Evolutionary conservation across 2,888 invertebrate genomes (phyloP).

Genomic region (Lochmaea crataegi): DNA sequence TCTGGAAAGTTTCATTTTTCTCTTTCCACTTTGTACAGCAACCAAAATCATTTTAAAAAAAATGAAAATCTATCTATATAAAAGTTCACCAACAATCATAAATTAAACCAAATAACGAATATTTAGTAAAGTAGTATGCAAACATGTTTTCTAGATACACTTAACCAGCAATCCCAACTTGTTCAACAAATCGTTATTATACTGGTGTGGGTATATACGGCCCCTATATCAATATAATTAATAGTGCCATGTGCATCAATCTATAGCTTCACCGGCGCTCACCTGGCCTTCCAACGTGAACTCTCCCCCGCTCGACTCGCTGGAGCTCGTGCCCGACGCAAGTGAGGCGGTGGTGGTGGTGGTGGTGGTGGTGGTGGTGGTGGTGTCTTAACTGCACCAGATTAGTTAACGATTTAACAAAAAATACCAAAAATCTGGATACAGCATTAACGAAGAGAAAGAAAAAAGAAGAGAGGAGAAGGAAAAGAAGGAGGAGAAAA

Average conservation of each 20-base stretch:
- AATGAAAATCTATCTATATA: too few species aligned
- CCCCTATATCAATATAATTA: slow-evolving; percentile 55
- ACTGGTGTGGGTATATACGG: slow-evolving; percentile 43
- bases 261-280: slow-evolving; percentile 57
- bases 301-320: slow-evolving; percentile 42
- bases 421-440: too few species aligned
- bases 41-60: too few species aligned
- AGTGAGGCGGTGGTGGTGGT: background rate
- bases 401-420: background rate
- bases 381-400: slow-evolving; percentile 9
- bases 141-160: slow-evolving; percentile 8
- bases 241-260: slow-evolving; percentile 60
- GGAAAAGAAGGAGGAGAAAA: too few species aligned
- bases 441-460: too few species aligned
- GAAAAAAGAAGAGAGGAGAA: too few species aligned
- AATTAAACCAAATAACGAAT: background rate
- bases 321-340: slow-evolving; percentile 29
- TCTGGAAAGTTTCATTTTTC: too few species aligned
- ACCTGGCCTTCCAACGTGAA: slow-evolving; percentile 45
- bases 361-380: too few species aligned
- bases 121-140: slow-evolving; percentile 17
- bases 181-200: slow-evolving; percentile 45
- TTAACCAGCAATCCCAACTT: slow-evolving; percentile 41
- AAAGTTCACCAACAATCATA: too few species aligned
- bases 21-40: too few species aligned